These are phyloP conservation scores for Heliocidaris erythrogramma DNA, from an alignment of 35 echinoderm and acorn worm genomes.

Conservation along the genomic window DNA sequence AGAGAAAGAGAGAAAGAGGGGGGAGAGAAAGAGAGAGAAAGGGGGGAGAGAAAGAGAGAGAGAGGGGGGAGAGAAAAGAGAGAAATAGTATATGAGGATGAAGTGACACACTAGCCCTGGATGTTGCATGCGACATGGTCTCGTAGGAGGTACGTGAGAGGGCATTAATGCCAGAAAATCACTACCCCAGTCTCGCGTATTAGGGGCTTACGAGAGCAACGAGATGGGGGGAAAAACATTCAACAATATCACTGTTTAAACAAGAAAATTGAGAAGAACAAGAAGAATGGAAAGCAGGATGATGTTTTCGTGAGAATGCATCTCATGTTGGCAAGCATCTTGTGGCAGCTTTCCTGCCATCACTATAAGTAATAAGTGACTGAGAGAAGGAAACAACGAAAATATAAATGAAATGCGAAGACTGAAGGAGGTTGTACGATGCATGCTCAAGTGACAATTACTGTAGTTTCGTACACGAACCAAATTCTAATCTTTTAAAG, in stretches of 20 bases:
- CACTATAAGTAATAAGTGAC: too few relatives aligned
- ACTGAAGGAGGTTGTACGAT: too few relatives aligned
- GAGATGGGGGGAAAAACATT: background rate
- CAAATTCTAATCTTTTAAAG: too few relatives aligned
- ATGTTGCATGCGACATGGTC: background rate
- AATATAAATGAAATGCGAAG: too few relatives aligned
- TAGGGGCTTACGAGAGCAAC: background rate
- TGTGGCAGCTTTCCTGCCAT: too few relatives aligned
- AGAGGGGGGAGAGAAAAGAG: background rate
- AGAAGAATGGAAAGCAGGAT: background rate
- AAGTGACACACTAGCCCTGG: background rate
- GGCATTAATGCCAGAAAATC: conserved; percentile 2
- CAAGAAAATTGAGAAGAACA: background rate
- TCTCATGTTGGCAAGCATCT: background rate
- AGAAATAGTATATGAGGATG: background rate
- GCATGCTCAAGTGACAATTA: too few relatives aligned
- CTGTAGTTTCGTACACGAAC: too few relatives aligned
- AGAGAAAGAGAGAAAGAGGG: too few relatives aligned
- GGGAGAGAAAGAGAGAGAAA: too few relatives aligned
- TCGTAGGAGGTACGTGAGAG: background rate
- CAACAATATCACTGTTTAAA: conserved; percentile 6
- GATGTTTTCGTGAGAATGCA: background rate
- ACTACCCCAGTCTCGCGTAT: background rate
- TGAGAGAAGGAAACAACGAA: too few relatives aligned
- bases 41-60: background rate